Evolutionary conservation across 1,140 invertebrate genomes (phyloP).

Genomic region (Aphelenchoides fujianensis): DNA sequence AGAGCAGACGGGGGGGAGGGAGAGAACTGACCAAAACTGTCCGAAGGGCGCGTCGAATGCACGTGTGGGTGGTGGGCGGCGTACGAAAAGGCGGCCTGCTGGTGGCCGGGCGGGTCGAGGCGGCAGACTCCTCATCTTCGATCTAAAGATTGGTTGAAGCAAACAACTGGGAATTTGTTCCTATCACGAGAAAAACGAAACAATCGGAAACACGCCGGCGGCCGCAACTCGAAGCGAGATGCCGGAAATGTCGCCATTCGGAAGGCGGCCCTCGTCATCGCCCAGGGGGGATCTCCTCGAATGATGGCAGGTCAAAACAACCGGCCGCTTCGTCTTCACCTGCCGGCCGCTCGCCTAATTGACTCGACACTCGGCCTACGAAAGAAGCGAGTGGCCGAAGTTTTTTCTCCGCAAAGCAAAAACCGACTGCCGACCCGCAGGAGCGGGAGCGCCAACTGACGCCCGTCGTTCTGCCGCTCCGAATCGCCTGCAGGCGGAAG

Average conservation of each 20-base stretch:
- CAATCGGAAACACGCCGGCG: not conserved
- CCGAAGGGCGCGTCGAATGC: not conserved
- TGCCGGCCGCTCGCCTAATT: no score
- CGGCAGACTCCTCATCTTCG: not conserved
- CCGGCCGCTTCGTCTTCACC: no score
- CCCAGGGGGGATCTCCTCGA: not conserved
- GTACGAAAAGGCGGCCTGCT: not conserved
- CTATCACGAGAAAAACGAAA: not conserved
- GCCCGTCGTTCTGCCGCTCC: not conserved
- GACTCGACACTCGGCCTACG: no score
- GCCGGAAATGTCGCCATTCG: not conserved
- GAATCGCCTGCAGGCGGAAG: no score
- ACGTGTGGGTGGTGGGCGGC: no score
- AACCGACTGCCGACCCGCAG: not conserved
- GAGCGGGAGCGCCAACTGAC: not conserved
- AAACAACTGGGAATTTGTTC: not conserved
- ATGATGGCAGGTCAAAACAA: not conserved
- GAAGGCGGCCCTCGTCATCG: no score
- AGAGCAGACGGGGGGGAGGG: no score
- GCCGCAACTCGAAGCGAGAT: not conserved
- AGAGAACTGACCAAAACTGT: not conserved
- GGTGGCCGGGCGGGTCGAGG: not conserved
- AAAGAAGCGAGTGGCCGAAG: no score
- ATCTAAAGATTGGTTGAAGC: no score
- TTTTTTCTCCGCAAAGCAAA: not conserved